phyloP scores from a whole-genome alignment of 2,113 vertebrate species.

The Pristiophorus japonicus region DNA sequence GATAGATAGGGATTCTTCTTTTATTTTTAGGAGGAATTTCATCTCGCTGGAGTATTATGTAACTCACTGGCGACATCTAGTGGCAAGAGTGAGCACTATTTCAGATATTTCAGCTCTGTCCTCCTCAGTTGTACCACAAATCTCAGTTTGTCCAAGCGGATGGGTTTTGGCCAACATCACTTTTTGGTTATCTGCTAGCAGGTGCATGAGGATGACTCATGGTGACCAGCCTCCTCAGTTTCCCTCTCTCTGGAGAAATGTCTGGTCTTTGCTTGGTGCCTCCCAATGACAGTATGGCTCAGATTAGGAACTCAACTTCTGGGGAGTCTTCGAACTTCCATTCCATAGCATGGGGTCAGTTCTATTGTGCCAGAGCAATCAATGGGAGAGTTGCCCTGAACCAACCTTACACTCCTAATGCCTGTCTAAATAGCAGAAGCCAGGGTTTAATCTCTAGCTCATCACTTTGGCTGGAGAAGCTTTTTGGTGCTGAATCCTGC shows the following conservation, averaged over 20 bases:
- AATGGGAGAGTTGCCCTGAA: too few species aligned
- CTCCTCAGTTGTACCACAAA: background rate
- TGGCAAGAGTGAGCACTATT: background rate
- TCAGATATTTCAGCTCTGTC: too few species aligned
- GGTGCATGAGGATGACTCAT: background rate
- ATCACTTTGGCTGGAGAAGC: too few species aligned
- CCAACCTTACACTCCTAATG: background rate
- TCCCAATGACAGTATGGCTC: background rate
- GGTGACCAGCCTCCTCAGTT: background rate
- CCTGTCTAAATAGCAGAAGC: background rate
- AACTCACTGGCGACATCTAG: background rate
- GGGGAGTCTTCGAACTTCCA: background rate
- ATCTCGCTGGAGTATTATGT: background rate
- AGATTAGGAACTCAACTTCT: background rate
- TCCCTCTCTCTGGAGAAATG: background rate
- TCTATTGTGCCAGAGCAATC: background rate
- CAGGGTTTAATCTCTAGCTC: background rate
- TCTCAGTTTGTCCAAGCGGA: background rate
- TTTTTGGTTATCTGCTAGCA: background rate
- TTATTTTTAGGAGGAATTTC: background rate
- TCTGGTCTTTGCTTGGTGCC: background rate
- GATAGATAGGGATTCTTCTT: background rate
- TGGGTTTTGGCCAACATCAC: background rate
- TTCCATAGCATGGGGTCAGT: background rate
- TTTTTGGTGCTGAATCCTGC: background rate